Conservation (phyloP, 1,140 invertebrate species). For the Formica selysi region DNA sequence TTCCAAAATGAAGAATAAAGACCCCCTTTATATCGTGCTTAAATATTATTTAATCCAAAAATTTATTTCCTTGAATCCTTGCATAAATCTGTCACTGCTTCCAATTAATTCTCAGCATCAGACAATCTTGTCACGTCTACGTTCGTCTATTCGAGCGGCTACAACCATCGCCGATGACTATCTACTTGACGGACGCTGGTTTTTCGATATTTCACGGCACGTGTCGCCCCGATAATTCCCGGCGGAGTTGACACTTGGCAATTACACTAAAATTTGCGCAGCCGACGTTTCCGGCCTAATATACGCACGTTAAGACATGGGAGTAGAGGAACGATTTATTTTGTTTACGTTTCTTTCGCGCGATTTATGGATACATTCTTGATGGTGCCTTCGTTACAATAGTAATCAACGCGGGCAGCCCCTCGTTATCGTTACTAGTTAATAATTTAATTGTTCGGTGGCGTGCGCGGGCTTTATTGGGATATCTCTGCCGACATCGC, state of each 20-base stretch:
- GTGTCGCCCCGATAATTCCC: conserved; percentile 3
- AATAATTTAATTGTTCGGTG: conserved; percentile 86
- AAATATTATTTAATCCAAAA: not conserved
- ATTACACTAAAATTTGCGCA: conserved; percentile 26
- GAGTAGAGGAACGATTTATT: conserved; percentile 34
- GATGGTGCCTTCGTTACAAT: conserved; percentile 80
- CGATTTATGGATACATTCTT: conserved; percentile 32
- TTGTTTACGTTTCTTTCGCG: conserved; percentile 53
- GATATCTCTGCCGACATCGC: conserved; percentile 83
- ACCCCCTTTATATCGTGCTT: not conserved
- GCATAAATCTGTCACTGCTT: not conserved
- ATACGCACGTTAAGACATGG: conserved; percentile 20
- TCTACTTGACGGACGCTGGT: not conserved
- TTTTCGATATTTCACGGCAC: conserved; percentile 39
- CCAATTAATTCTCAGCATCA: not conserved
- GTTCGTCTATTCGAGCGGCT: not conserved
- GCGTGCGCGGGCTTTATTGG: conserved; percentile 83
- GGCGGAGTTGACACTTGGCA: conserved; percentile 6
- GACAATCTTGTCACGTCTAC: not conserved
- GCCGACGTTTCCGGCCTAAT: not conserved
- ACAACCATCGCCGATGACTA: not conserved
- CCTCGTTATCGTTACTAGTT: conserved; percentile 84
- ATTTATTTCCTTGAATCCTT: not conserved
- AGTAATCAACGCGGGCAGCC: conserved; percentile 81
- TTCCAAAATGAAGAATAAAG: not conserved